Evolutionary conservation across 2,888 invertebrate genomes (phyloP).

Genomic region (Onchidella celtica): DNA sequence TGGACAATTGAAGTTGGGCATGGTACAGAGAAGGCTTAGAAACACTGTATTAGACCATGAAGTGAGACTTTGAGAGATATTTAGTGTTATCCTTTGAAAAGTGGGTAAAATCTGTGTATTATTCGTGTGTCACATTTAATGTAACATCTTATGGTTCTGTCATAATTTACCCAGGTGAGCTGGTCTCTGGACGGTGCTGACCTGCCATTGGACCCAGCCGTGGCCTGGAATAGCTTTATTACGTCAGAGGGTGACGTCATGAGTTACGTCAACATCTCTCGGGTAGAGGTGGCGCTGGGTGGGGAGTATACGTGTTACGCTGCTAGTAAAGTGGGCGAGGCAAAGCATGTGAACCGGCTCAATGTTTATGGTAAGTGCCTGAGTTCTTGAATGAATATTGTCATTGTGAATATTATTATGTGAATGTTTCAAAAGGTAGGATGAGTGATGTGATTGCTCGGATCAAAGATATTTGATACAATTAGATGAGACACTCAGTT

Average conservation of each 20-base stretch:
- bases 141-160: neutral
- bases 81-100: too few relatives aligned
- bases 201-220: slow-evolving; percentile 68
- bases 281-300: slow-evolving; percentile 87
- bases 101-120: too few relatives aligned
- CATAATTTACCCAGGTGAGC: slow-evolving; percentile 84
- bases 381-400: neutral
- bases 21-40: too few relatives aligned
- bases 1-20: too few relatives aligned
- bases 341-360: slow-evolving; percentile 87
- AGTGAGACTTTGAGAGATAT: too few relatives aligned
- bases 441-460: too few relatives aligned
- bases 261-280: slow-evolving; percentile 90
- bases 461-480: too few relatives aligned
- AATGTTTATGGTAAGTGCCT: slow-evolving; percentile 88
- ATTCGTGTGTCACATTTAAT: too few relatives aligned
- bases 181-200: slow-evolving; percentile 89
- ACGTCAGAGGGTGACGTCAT: slow-evolving; percentile 89
- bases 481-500: too few relatives aligned
- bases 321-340: slow-evolving; percentile 88
- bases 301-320: slow-evolving; percentile 90
- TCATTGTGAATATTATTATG: too few relatives aligned
- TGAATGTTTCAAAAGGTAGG: too few relatives aligned
- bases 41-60: too few relatives aligned
- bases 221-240: slow-evolving; percentile 84